Base-by-base conservation (phyloP, 2,113 vertebrate species). In the Podocnemis expansa region DNA sequence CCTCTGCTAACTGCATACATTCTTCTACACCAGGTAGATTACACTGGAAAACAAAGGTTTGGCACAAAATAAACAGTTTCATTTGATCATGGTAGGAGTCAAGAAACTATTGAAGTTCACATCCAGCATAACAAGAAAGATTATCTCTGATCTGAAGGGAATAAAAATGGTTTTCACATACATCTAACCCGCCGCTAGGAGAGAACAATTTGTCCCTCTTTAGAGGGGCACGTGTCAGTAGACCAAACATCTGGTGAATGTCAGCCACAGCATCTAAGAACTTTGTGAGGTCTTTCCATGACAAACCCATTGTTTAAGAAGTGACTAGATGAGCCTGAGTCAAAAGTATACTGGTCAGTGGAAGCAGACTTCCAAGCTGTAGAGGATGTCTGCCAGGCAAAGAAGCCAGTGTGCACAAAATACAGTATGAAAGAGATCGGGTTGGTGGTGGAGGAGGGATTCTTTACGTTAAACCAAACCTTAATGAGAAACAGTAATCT, bases 21-120 rank as follows among this genome's bases (percentile, higher is more conserved):
- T 99, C 98, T 91, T 99, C 99, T 79, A 97, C 83, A 29, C 93
- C 93, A 16, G 99, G 99, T 34, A 99, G 97, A 38, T 98, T 98
- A 78, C 99, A 99, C 99, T 99, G 94, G n/a, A 97, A 98, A 96
- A 93, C 4, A 97, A 96, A 89, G 12, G 41, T 87, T 92, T 91
- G 93, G 38, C 5, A 43, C 25, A 82, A 90, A 85, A 45, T 70
- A 70, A 70, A 70, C 84, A 55, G 87, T 0, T 86, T 8, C 56
- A 1, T 78, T 96, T 31, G 49, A 95, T 82, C 5, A 73, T 3
- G 70, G 31, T 79, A 63, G 85, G 78, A 55, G 49, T 43, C 25
- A 6, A 2, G 84, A 45, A 86, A 89, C 82, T 76, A 76, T 10
- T 56, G 24, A 73, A 51, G 7, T 91, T 78, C 82, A 55, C 21